These are phyloP conservation scores for Polypedilum pembai DNA, from an alignment of 1,140 invertebrate species.

Conservation along the genomic window DNA sequence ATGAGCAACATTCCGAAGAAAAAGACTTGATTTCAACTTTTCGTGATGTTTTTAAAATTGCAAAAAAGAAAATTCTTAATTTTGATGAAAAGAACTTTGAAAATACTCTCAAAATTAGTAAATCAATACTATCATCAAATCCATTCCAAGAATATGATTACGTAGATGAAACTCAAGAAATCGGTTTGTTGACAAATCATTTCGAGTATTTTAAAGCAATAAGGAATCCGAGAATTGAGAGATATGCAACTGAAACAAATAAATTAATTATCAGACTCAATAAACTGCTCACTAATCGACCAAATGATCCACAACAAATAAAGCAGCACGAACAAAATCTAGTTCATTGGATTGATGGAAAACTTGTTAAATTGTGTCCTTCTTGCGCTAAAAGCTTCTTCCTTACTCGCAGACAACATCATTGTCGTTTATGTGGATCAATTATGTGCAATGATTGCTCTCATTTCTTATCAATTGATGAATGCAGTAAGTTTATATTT, in stretches of 20 bases:
- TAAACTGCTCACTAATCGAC: constrained; percentile 78
- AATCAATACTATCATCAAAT: constrained; percentile 33
- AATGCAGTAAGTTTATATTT: constrained; percentile 64
- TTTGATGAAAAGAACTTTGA: constrained; percentile 55
- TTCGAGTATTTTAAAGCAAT: constrained; percentile 72
- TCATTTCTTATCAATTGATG: constrained; percentile 70
- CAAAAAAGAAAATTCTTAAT: constrained; percentile 81
- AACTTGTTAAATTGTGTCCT: constrained; percentile 81
- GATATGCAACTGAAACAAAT: constrained; percentile 90
- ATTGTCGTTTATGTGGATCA: constrained; percentile 91
- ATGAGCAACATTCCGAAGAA: constrained; percentile 79
- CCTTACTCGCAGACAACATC: constrained; percentile 82
- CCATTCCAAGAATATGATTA: constrained; percentile 41
- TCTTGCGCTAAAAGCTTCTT: constrained; percentile 84
- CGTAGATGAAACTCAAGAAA: constrained; percentile 54
- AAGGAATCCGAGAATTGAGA: constrained; percentile 65
- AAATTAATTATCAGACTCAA: constrained; percentile 90
- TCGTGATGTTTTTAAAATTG: constrained; percentile 83
- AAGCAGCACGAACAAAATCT: constrained; percentile 68
- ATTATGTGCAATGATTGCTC: constrained; percentile 94
- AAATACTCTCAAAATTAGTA: constrained; percentile 45
- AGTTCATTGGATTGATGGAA: constrained; percentile 90
- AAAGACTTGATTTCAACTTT: constrained; percentile 83
- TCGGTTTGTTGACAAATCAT: constrained; percentile 59
- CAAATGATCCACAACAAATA: constrained; percentile 68